Base-by-base conservation (phyloP, 2,888 invertebrate species). In the Chironomus tentans region DNA sequence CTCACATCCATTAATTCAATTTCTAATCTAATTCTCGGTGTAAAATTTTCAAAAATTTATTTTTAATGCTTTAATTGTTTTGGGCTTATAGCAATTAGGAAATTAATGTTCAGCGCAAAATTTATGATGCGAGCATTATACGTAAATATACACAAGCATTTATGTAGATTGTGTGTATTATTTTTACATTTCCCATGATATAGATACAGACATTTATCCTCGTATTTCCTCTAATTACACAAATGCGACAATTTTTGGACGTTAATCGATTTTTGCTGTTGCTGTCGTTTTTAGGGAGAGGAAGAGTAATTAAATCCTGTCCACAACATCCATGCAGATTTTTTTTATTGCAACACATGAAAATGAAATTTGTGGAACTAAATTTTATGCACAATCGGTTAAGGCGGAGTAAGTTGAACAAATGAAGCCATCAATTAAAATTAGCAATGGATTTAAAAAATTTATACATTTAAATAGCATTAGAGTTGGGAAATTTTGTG, bases 261-360 rank as follows among this genome's bases (percentile, higher is more conserved):
- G 24, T 65, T 65, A 71, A 71, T 71, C 71, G 71, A 71, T 71
- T 71, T 71, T 71, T 28, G 50, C 24, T 50, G 28, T 56, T 56
- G 21, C 24, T 24, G 24, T 21, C 18, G 56, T 18, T 15, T 15
- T 21, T 13, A 24, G 13, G 2, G 22, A 65, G 56, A n/a, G 48
- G 38, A 38, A 48, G 47, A 47, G 28, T 56, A 71, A 71, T 71
- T 71, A 56, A 71, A 71, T 70, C 56, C 56, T 56, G 24, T 65
- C 65, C 65, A 13, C 65, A 21, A 21, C 65, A 24, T 38, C 38
- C 38, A 38, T 38, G 38, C 38, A 38, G 38, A 38, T 38, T 38
- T 38, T 38, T 38, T 7, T 10, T 10, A 10, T 7, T 38, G 0
- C 1, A 38, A 38, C 38, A 38, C 38, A 38, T 38, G 38, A 38